A percentile compares a stretch with the other conserved stretches of the same genome.
phyloP scores from a whole-genome alignment of 2,113 vertebrate genomes.

The Chloroceryle aenea region DNA sequence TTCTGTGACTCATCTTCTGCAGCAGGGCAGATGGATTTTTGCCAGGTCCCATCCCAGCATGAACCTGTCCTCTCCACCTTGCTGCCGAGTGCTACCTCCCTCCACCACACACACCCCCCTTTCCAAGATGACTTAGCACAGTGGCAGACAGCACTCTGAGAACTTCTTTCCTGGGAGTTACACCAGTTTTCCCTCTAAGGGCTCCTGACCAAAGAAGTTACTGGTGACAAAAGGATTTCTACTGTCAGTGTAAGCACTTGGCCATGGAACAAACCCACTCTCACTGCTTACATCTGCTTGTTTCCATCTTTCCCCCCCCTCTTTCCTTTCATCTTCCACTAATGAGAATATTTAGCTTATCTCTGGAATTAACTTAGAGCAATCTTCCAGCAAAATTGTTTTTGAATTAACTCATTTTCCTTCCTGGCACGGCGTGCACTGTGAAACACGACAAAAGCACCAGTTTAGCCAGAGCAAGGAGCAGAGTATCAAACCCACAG shows the following conservation, averaged over 20 bases:
- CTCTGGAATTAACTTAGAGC: constrained; percentile 18
- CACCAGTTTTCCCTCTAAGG: not conserved
- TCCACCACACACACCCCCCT: not conserved
- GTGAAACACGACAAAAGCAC: not conserved
- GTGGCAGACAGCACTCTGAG: not conserved
- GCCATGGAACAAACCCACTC: not conserved
- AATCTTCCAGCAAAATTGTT: not conserved
- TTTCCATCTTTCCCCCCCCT: not conserved
- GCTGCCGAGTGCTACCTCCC: accelerated
- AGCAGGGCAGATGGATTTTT: not conserved
- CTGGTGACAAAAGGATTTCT: not conserved
- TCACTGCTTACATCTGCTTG: not conserved
- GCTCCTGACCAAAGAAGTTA: not conserved
- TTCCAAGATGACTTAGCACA: not conserved
- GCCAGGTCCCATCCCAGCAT: not conserved
- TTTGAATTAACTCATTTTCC: not conserved
- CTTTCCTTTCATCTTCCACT: not conserved
- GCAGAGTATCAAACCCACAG: not conserved
- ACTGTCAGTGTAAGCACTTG: not conserved
- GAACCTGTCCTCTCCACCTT: not conserved
- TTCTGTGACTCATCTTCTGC: not conserved
- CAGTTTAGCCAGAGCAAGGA: not conserved
- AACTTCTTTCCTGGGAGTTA: not conserved
- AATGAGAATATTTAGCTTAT: constrained; percentile 4
- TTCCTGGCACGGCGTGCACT: not conserved